Evolutionary conservation across 23 tunicate genomes (phyloP), one percentile per base, ranked within the genome.

Genomic region (Aplidium turbinatum): DNA sequence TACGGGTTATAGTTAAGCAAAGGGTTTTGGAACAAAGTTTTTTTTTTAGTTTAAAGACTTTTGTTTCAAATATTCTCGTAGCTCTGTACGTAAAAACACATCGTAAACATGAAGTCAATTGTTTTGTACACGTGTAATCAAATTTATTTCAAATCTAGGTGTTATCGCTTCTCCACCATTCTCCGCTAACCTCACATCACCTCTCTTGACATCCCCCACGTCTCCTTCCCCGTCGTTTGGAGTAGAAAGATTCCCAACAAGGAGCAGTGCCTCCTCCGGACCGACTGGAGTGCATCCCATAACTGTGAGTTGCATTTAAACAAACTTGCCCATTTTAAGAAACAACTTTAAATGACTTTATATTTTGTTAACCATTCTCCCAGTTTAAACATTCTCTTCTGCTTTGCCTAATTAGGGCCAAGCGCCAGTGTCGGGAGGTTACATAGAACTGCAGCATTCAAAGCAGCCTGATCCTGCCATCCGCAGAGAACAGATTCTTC

Each of bases 391-490:
- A 42, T 42, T 42, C 11, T 42, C 50, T 16, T 9, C 13, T 16
- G 11, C 50, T 16, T 42, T 42, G 11, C 13, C 50, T 51, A 3
- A 22, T 45, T 50, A 78, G 93, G 84, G 45, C 68, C 79, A 70
- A 31, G 73, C 33, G 28, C 65, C 61, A 38, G 67, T 62, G 27
- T 38, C 76, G 21, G 89, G 81, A 0, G 89, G 86, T 16, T 89
- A 70, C 62, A 89, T 89, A 25, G 96, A 89, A 40, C 38, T 89
- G 25, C 73, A 71, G 35, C 96, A 89, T 52, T 82, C 96, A 3
- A 77, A 58, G 0, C 84, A 89, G 32, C 63, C 83, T 38, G 96
- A 89, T 46, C 89, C 89, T 1, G 85, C 89, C 6, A 57, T 78
- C 6, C 70, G 96, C 0, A 51, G 96, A 0, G 84, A 89, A 35